Evolutionary conservation across 2,113 vertebrate genomes (phyloP).

Genomic region (Anseranas semipalmata): DNA sequence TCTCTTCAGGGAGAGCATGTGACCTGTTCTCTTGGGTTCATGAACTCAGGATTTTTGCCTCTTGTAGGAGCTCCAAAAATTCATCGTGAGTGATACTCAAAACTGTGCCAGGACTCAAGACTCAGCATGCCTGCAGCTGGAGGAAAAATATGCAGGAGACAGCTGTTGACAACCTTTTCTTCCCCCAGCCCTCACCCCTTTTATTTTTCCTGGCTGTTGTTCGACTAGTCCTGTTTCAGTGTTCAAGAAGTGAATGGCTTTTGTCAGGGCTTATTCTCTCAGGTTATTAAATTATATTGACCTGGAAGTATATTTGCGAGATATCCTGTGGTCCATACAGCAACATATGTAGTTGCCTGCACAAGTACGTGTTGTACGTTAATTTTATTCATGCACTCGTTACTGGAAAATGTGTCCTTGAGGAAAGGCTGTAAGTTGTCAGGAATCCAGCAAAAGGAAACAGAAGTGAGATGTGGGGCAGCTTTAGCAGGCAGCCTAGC

Average conservation of each 20-base stretch:
- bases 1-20: not conserved
- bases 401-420: not conserved
- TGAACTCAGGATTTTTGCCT: constrained; percentile 23
- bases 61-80: not conserved
- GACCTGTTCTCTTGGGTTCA: not conserved
- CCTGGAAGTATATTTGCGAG: not conserved
- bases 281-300: not conserved
- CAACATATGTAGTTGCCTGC: not conserved
- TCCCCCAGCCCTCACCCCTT: not conserved
- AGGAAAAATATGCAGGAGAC: not conserved
- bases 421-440: not conserved
- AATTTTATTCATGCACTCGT: not conserved
- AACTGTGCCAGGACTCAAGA: not conserved
- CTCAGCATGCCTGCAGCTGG: not conserved
- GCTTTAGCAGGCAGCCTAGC: not conserved
- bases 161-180: not conserved
- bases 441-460: not conserved
- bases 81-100: not conserved
- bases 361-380: not conserved
- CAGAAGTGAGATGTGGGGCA: not conserved
- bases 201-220: not conserved
- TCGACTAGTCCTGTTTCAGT: not conserved
- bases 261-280: not conserved
- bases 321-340: not conserved
- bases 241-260: not conserved